Percentiles rank a stretch among this genome's conserved stretches.
phyloP scores from a whole-genome alignment of 1,140 invertebrate genomes.

The Rhagoletis zephyria region DNA sequence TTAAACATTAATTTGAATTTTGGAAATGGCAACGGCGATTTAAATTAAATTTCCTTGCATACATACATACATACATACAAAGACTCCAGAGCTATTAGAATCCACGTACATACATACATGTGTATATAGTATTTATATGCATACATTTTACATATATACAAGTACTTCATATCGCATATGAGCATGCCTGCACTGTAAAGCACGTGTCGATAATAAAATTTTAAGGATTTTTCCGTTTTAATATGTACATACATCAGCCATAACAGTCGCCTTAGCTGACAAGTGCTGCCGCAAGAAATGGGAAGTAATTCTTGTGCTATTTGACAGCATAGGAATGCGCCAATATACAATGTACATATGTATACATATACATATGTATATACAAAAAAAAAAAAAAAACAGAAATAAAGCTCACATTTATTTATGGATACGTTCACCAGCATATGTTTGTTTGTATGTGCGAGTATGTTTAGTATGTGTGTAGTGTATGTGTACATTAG shows the following conservation, averaged over 20 bases:
- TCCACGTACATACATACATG: too few relatives aligned
- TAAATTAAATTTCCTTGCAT: too few relatives aligned
- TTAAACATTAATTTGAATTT: too few relatives aligned
- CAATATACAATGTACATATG: background rate
- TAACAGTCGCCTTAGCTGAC: background rate
- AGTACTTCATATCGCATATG: background rate
- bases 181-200: constrained; percentile 9
- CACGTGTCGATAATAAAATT: constrained; percentile 47
- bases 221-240: constrained; percentile 37
- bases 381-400: background rate
- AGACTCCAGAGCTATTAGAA: too few relatives aligned
- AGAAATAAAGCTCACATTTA: background rate
- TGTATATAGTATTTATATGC: too few relatives aligned
- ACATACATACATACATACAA: too few relatives aligned
- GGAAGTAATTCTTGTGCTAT: background rate
- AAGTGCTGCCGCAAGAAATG: constrained; percentile 20
- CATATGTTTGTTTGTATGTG: too few relatives aligned
- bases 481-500: background rate
- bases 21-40: too few relatives aligned
- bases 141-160: too few relatives aligned
- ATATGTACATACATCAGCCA: background rate
- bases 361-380: background rate
- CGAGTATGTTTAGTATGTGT: background rate
- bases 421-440: too few relatives aligned
- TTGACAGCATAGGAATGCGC: constrained; percentile 30